Evolutionary conservation across 2,113 vertebrate species (phyloP), one percentile per base, ranked within the genome.

Genomic region (Tringa solitaria): DNA sequence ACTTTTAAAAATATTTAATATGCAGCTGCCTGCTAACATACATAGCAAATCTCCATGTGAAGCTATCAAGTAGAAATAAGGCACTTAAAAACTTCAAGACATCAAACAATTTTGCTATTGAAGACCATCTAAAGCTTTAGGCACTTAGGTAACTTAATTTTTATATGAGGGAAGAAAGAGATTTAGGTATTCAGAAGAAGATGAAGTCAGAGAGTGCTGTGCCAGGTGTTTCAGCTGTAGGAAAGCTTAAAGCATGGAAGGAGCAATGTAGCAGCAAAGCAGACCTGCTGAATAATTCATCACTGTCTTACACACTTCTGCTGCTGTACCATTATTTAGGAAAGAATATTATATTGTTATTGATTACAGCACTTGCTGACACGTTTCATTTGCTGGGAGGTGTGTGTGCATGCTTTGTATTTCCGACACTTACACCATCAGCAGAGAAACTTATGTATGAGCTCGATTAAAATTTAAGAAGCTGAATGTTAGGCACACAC

Each of bases 331-430:
- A 87, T 97, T 98, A 98, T 97, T 98, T 98, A 98, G 95, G 95
- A 97, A 97, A 96, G 95, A 96, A 97, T 97, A 97, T 98, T 98
- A 97, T 97, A 97, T 96, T 95, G 83, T 98, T 98, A 98, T 98
- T 98, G 98, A 98, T 98, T 98, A 95, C 92, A 98, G 50, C 94
- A 93, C 96, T 98, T 97, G 96, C 56, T 95, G 97, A 98, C 98
- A 97, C 70, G 45, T 98, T 98, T 98, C 96, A 98, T 98, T 98
- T 98, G 95, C 97, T 97, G 75, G 45, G 82, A 97, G 96, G 96
- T 94, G 96, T 85, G 95, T 95, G 85, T 96, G 96, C 93, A 84
- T 78, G 95, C 87, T 97, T 97, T 97, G 89, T 92, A 79, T 80
- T 94, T 95, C 88, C 37, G 5, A 95, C 89, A 76, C 59, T 86